Percentiles rank a stretch among this genome's conserved stretches.
phyloP scores from a whole-genome alignment of 2,113 vertebrate species.

The Gymnobelideus leadbeateri region DNA sequence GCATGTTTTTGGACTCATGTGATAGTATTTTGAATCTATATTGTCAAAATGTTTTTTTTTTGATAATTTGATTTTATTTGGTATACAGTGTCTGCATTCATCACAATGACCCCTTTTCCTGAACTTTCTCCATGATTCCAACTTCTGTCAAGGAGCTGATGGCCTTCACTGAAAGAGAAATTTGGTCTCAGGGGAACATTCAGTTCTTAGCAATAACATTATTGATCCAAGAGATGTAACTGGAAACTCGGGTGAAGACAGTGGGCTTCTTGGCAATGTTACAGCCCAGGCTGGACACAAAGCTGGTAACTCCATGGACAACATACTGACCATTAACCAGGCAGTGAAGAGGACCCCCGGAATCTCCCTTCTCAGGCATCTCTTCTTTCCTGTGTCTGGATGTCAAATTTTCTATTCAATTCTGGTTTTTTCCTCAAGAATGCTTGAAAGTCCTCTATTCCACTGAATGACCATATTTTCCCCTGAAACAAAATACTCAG shows the following conservation, averaged over 20 bases:
- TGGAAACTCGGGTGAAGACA: conserved; percentile 93
- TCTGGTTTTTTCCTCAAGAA: too few relatives aligned
- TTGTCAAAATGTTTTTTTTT: not conserved
- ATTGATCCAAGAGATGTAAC: conserved; percentile 91
- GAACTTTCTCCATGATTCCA: conserved; percentile 29
- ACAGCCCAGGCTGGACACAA: conserved; percentile 90
- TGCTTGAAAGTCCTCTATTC: too few relatives aligned
- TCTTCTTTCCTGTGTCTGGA: too few relatives aligned
- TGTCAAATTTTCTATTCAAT: too few relatives aligned
- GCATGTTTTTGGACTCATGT: not conserved
- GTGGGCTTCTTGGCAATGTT: conserved; percentile 90
- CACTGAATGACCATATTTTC: too few relatives aligned
- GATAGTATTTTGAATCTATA: not conserved
- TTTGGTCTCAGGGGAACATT: conserved; percentile 43
- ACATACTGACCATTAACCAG: conserved; percentile 85
- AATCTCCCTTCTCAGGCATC: too few relatives aligned
- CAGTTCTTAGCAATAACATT: conserved; percentile 74
- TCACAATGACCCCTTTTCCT: not conserved
- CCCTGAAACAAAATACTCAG: too few relatives aligned
- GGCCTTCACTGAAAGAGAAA: conserved; percentile 22
- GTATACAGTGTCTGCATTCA: conserved; percentile 21
- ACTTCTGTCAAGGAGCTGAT: conserved; percentile 12
- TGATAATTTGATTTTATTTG: conserved; percentile 71
- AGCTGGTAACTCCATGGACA: conserved; percentile 93
- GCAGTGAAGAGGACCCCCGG: conserved; percentile 93